phyloP scores from a whole-genome alignment of 2,888 invertebrate genomes.

The Caenorhabditis doughertyi region DNA sequence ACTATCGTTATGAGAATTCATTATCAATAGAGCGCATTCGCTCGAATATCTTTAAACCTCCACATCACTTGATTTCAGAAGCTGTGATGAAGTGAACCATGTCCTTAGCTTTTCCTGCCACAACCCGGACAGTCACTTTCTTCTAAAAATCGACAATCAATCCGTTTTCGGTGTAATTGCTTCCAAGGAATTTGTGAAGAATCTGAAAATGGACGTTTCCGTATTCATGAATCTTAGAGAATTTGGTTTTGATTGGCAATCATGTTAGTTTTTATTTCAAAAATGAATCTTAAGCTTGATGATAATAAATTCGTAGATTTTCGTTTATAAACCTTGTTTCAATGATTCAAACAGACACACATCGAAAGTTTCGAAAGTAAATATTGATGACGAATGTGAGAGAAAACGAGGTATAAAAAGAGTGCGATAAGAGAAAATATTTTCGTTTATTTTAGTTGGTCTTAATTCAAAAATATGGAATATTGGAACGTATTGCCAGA shows the following conservation, averaged over 20 bases:
- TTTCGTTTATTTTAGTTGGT: neutral
- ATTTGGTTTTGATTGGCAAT: slow-evolving; percentile 4
- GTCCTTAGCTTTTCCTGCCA: neutral
- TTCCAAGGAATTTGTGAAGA: neutral
- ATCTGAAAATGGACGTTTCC: neutral
- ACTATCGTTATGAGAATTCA: too few species aligned
- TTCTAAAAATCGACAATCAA: slow-evolving; percentile 2
- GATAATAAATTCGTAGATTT: too few species aligned
- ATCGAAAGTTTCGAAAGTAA: too few species aligned
- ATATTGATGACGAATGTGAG: too few species aligned
- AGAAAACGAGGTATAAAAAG: too few species aligned
- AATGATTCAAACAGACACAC: too few species aligned
- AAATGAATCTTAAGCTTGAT: too few species aligned
- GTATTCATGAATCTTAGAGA: neutral
- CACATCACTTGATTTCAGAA: slow-evolving; percentile 1
- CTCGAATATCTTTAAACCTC: too few species aligned
- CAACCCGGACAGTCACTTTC: neutral
- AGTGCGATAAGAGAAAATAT: neutral
- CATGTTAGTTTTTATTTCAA: neutral
- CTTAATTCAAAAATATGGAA: neutral
- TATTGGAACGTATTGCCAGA: slow-evolving; percentile 19
- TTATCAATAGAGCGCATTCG: too few species aligned
- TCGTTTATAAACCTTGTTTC: too few species aligned
- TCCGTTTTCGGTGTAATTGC: slow-evolving; percentile 8
- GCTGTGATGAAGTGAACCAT: neutral